Percentiles rank a stretch among this genome's conserved stretches.
Conservation (phyloP, 2,113 vertebrate genomes). For the Zosterops borbonicus region DNA sequence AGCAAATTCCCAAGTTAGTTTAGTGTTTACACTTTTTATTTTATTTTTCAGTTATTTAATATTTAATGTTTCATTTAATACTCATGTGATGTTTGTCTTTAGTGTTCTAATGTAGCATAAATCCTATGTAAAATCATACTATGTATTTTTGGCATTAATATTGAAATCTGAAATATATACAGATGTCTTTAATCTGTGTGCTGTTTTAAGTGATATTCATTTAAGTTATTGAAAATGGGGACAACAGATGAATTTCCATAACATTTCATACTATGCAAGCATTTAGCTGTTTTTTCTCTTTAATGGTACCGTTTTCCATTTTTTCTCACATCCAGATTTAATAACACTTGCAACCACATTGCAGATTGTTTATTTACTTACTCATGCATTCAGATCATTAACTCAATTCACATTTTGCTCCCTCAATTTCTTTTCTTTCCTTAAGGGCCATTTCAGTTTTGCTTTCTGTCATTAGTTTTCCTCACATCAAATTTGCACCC, state of each 20-base stretch:
- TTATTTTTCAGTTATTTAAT: slow-evolving; percentile 99
- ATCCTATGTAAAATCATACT: slow-evolving; percentile 95
- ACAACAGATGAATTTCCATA: slow-evolving; percentile 72
- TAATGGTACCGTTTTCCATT: neutral
- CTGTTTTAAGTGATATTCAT: slow-evolving; percentile 76
- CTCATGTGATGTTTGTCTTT: slow-evolving; percentile 93
- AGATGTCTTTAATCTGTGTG: slow-evolving; percentile 84
- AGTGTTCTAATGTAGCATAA: slow-evolving; percentile 97
- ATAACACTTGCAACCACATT: neutral
- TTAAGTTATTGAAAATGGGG: slow-evolving; percentile 76
- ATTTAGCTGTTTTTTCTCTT: slow-evolving; percentile 42
- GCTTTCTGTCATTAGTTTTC: slow-evolving; percentile 40
- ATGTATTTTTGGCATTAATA: slow-evolving; percentile 99
- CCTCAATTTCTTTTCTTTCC: neutral
- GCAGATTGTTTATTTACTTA: slow-evolving; percentile 1
- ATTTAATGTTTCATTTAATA: slow-evolving; percentile 99
- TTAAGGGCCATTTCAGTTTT: slow-evolving; percentile 21
- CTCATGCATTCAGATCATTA: neutral
- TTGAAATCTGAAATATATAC: slow-evolving; percentile 96
- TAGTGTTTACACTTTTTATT: slow-evolving; percentile 97
- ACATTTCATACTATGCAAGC: slow-evolving; percentile 77
- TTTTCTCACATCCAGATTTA: neutral
- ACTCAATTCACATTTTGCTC: neutral
- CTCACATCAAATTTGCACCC: slow-evolving; percentile 18
- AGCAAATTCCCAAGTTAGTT: slow-evolving; percentile 90